Evolutionary conservation across 2,797 vertebrate genomes (phyloP).

Genomic region (Coregonus ussuriensis): DNA sequence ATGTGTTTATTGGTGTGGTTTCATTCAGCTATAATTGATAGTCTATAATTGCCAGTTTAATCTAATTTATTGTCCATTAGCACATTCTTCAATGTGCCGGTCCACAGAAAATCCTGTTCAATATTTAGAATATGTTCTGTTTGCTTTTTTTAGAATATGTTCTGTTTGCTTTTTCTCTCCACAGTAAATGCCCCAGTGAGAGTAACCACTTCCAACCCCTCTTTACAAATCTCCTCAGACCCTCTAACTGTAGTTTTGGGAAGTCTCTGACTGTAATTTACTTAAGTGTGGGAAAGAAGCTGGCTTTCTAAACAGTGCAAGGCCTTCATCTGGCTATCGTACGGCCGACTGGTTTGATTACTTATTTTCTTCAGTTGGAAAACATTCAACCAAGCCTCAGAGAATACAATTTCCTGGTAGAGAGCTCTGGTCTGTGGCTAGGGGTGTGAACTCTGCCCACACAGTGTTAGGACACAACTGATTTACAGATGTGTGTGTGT

Average conservation of each 20-base stretch:
- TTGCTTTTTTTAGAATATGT: constrained; percentile 1
- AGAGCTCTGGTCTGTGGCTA: not conserved
- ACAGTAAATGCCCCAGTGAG: constrained; percentile 8
- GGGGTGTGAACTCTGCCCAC: constrained; percentile 11
- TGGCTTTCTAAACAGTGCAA: constrained; percentile 50
- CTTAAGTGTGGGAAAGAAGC: constrained; percentile 35
- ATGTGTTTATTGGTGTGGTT: not conserved
- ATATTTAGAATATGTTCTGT: not conserved
- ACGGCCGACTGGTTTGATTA: constrained; percentile 43
- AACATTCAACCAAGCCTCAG: constrained; percentile 43
- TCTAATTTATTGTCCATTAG: not conserved
- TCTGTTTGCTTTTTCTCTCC: constrained; percentile 10
- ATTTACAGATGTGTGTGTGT: not conserved
- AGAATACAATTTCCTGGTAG: constrained; percentile 46
- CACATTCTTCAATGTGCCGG: not conserved
- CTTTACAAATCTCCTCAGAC: constrained; percentile 23
- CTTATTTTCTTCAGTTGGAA: constrained; percentile 58
- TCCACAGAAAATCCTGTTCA: not conserved
- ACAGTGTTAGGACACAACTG: not conserved
- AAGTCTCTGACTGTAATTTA: constrained; percentile 4
- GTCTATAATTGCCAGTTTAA: not conserved
- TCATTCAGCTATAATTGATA: not conserved
- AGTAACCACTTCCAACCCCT: not conserved
- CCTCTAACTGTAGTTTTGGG: constrained; percentile 36
- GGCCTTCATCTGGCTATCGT: constrained; percentile 38